A percentile compares a stretch with the other conserved stretches of the same genome.
These are phyloP conservation scores for Pachycephus smyrnensis DNA, from an alignment of 2,888 invertebrate genomes.

Conservation along the genomic window DNA sequence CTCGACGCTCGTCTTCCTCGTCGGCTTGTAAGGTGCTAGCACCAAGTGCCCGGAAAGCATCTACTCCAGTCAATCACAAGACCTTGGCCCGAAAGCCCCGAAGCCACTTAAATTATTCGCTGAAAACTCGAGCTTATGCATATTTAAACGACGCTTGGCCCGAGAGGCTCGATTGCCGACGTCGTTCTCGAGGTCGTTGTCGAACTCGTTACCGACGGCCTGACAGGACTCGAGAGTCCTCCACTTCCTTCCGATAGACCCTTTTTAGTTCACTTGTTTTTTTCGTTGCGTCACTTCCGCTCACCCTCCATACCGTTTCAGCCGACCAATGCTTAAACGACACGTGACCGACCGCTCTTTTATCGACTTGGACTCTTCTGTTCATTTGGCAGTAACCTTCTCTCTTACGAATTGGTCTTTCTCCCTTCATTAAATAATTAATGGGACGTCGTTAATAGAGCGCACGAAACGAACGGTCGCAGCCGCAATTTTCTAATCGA, in stretches of 20 bases:
- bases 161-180: neutral
- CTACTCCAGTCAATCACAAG: neutral
- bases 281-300: neutral
- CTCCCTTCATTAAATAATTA: neutral
- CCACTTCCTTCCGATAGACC: neutral
- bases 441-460: neutral
- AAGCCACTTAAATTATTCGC: conserved; percentile 13
- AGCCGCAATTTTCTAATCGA: neutral
- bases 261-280: neutral
- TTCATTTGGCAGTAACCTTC: neutral
- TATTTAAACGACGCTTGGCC: conserved; percentile 4
- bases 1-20: neutral
- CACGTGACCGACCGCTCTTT: neutral
- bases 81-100: conserved; percentile 15
- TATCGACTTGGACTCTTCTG: neutral
- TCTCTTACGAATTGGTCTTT: neutral
- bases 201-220: neutral
- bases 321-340: neutral
- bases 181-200: neutral
- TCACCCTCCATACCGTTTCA: neutral
- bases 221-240: neutral
- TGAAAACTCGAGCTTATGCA: neutral
- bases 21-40: neutral
- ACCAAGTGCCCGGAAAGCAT: neutral
- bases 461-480: neutral